Evolutionary conservation across 2,888 invertebrate species (phyloP).

Genomic region (Apotomis capreana): DNA sequence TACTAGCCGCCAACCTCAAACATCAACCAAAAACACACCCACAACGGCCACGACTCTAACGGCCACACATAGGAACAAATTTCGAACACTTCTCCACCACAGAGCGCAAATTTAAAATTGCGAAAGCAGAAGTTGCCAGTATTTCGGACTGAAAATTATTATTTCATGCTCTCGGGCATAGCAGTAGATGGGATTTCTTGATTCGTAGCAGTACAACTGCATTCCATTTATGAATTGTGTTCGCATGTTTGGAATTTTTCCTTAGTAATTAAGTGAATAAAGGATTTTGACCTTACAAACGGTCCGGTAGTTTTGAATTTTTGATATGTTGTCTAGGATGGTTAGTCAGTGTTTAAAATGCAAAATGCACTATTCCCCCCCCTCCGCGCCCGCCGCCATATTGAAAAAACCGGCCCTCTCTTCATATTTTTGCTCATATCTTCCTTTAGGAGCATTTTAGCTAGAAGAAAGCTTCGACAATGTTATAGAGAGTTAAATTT

Average conservation of each 20-base stretch:
- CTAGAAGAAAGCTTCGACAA: too few relatives aligned
- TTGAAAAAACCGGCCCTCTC: too few relatives aligned
- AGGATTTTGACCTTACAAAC: too few relatives aligned
- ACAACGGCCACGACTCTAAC: not conserved
- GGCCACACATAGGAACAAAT: not conserved
- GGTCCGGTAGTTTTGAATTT: too few relatives aligned
- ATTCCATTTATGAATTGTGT: not conserved
- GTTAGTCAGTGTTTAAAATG: too few relatives aligned
- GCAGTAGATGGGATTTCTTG: conserved; percentile 11
- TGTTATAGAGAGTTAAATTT: too few relatives aligned
- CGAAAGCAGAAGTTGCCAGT: conserved; percentile 20
- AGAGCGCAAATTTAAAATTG: not conserved
- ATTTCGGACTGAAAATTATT: conserved; percentile 29
- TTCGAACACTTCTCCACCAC: not conserved
- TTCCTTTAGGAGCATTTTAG: too few relatives aligned
- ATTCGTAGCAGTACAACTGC: not conserved
- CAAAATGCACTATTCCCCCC: too few relatives aligned
- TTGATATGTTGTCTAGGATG: too few relatives aligned
- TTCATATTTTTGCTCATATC: too few relatives aligned
- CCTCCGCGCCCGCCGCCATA: too few relatives aligned
- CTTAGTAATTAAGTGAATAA: too few relatives aligned
- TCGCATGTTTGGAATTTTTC: not conserved
- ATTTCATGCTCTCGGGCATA: conserved; percentile 21
- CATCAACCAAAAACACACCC: not conserved
- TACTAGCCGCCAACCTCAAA: not conserved